phyloP scores from a whole-genome alignment of 2,113 vertebrate species.

The Dipodomys spectabilis region DNA sequence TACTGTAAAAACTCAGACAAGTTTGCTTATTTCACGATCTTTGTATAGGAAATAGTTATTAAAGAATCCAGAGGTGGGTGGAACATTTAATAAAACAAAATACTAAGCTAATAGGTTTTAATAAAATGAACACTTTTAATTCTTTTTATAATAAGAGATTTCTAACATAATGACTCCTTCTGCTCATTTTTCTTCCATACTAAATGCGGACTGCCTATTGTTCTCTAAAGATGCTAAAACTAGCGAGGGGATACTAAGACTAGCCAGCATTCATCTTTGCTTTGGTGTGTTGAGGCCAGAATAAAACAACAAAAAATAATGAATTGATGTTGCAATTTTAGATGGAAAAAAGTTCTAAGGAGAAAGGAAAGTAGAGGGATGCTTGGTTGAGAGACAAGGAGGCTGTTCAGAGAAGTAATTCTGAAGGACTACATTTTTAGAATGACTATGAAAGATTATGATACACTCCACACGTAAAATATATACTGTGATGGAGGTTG shows the following conservation, averaged over 20 bases:
- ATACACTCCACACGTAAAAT: neutral
- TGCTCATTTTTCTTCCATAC: neutral
- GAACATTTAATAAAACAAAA: neutral
- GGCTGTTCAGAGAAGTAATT: neutral
- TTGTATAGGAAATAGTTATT: neutral
- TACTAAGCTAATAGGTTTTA: slow-evolving; percentile 18
- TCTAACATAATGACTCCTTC: neutral
- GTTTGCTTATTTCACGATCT: neutral
- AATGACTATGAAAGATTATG: neutral
- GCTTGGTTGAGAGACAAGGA: neutral
- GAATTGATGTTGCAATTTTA: neutral
- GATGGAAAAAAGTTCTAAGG: neutral
- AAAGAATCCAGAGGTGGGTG: neutral
- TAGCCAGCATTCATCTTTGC: neutral
- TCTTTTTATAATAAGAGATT: slow-evolving; percentile 23
- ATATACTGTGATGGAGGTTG: neutral
- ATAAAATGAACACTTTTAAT: neutral
- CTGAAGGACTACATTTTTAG: neutral
- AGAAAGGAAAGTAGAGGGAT: slow-evolving; percentile 8
- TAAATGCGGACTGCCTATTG: neutral
- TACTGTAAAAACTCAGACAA: neutral
- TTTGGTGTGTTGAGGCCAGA: neutral
- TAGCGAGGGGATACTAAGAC: neutral
- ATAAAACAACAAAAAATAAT: neutral
- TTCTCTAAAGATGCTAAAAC: neutral